Conservation (phyloP, 2,113 vertebrate species). For the Ceuthmochares aereus region DNA sequence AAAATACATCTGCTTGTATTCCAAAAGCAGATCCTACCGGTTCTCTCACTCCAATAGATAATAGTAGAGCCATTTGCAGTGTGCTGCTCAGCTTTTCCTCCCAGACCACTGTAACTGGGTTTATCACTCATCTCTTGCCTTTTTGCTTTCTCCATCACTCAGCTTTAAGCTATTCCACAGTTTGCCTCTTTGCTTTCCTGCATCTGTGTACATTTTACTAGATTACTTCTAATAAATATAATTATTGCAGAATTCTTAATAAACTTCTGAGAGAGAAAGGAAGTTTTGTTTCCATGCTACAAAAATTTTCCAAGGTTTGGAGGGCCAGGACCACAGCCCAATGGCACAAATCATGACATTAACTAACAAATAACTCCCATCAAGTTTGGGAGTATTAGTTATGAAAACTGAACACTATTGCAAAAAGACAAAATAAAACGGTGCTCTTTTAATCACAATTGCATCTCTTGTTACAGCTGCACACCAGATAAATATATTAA, state of each 20-base stretch:
- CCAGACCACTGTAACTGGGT: background rate
- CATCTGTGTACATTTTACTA: background rate
- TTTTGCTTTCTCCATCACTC: background rate
- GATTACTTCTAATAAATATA: background rate
- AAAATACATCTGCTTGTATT: constrained; percentile 28
- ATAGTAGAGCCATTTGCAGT: background rate
- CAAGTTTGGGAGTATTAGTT: background rate
- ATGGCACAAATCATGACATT: background rate
- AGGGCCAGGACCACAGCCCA: background rate
- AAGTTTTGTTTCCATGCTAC: background rate
- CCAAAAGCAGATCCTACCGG: constrained; percentile 50
- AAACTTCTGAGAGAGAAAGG: background rate
- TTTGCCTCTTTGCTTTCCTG: background rate
- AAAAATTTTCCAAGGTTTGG: background rate
- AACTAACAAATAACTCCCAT: background rate
- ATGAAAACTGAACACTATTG: background rate
- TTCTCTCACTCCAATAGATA: constrained; percentile 9
- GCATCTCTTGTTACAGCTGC: constrained; percentile 45
- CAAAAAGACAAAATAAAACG: background rate
- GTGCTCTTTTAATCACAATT: background rate
- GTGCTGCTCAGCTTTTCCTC: background rate
- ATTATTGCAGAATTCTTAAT: background rate
- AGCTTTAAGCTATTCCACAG: background rate
- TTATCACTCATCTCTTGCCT: background rate
- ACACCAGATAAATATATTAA: constrained; percentile 70